A percentile compares a stretch with the other conserved stretches of the same genome.
Conservation (phyloP, 2,113 vertebrate species). For the Cyanoramphus novaezelandiae region DNA sequence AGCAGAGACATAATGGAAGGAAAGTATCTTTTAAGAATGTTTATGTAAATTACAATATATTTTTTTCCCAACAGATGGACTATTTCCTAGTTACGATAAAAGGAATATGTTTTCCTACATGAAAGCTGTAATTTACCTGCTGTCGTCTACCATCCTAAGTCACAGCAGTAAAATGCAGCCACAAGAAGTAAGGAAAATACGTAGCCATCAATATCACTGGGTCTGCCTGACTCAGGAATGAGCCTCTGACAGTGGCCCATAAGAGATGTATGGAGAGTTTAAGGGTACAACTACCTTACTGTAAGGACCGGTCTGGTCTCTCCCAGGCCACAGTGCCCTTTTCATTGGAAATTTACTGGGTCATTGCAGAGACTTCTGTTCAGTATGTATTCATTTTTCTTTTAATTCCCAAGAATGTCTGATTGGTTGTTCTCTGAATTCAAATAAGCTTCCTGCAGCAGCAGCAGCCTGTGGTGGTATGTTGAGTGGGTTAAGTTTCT, state of each 20-base stretch:
- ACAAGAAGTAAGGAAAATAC: background rate
- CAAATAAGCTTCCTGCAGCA: background rate
- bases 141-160: background rate
- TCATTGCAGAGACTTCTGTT: background rate
- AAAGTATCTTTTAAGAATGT: background rate
- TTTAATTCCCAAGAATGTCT: background rate
- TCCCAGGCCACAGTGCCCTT: background rate
- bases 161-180: background rate
- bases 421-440: background rate
- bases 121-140: background rate
- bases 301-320: background rate
- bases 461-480: background rate
- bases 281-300: background rate
- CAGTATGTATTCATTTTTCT: background rate
- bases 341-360: background rate
- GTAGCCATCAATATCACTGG: background rate
- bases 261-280: background rate
- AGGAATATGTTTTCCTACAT: background rate
- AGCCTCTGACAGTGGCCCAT: background rate
- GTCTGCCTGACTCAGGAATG: rapidly evolving
- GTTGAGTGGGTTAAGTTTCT: background rate
- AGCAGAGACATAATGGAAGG: background rate
- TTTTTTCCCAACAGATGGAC: background rate
- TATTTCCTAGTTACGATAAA: background rate
- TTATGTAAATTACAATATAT: background rate